These are phyloP conservation scores for Pseudonaja textilis DNA, from an alignment of 2,113 vertebrate species.

Conservation along the genomic window DNA sequence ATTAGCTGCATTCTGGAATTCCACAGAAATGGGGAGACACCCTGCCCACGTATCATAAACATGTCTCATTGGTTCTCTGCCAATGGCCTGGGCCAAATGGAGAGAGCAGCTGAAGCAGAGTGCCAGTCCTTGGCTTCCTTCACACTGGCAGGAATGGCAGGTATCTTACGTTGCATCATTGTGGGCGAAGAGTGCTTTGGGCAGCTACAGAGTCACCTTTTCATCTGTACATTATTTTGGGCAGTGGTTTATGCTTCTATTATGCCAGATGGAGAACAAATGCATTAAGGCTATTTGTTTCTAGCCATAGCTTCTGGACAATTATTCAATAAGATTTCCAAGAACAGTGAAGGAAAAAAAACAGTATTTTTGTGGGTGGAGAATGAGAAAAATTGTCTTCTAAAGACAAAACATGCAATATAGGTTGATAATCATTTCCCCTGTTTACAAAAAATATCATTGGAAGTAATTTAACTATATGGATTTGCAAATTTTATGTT, in stretches of 20 bases:
- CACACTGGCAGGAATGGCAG: not conserved
- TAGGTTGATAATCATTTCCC: not conserved
- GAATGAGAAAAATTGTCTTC: not conserved
- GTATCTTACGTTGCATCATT: not conserved
- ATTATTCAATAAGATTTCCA: constrained; percentile 2
- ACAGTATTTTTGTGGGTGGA: constrained; percentile 18
- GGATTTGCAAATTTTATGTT: not conserved
- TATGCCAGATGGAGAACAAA: constrained; percentile 26
- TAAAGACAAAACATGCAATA: not conserved
- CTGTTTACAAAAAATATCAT: not conserved
- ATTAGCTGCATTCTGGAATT: not conserved
- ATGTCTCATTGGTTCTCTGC: not conserved
- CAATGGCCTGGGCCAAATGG: not conserved
- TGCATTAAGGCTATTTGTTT: constrained; percentile 29
- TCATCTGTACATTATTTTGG: constrained; percentile 34
- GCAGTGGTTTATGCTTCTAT: constrained; percentile 42
- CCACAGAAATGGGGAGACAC: not conserved
- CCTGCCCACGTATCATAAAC: not conserved
- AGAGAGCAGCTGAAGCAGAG: not conserved
- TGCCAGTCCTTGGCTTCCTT: not conserved
- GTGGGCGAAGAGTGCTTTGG: not conserved
- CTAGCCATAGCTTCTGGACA: constrained; percentile 29
- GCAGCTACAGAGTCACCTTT: not conserved
- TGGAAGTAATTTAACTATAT: not conserved
- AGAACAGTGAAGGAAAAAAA: constrained; percentile 14